Percentiles rank a stretch among this genome's conserved stretches.
These are phyloP conservation scores for Dicyrtoma fusca DNA, from an alignment of 2,888 invertebrate genomes.

Conservation along the genomic window DNA sequence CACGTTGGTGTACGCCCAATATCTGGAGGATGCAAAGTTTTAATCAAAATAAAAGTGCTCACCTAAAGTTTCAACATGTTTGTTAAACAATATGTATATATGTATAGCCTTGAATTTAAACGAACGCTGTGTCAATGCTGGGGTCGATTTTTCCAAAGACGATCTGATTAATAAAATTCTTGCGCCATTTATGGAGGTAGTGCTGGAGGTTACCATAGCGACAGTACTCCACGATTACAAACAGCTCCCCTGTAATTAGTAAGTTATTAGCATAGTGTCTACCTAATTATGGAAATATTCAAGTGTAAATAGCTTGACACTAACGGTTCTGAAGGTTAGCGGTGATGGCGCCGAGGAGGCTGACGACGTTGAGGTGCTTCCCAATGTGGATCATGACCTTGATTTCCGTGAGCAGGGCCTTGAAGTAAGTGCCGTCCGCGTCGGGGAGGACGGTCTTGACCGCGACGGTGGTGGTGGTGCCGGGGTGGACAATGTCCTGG, in stretches of 20 bases:
- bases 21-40: no score
- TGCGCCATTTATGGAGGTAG: constrained; percentile 78
- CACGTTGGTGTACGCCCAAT: no score
- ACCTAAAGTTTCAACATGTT: no score
- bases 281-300: no score
- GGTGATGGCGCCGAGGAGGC: constrained; percentile 16
- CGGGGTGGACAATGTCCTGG: neutral
- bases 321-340: constrained; percentile 4
- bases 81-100: no score
- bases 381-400: constrained; percentile 34
- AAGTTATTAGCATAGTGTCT: neutral
- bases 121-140: no score
- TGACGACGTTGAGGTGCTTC: constrained; percentile 16
- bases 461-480: constrained; percentile 12
- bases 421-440: constrained; percentile 24
- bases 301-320: neutral
- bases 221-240: constrained; percentile 93
- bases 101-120: no score
- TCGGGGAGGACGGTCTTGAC: constrained; percentile 22
- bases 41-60: no score
- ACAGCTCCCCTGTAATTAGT: constrained; percentile 69
- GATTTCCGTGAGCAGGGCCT: constrained; percentile 22
- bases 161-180: constrained; percentile 81
- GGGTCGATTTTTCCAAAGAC: constrained; percentile 52
- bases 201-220: constrained; percentile 87